Evolutionary conservation across 2,113 vertebrate species (phyloP), one percentile per base, ranked within the genome.

Genomic region (Lontra canadensis): DNA sequence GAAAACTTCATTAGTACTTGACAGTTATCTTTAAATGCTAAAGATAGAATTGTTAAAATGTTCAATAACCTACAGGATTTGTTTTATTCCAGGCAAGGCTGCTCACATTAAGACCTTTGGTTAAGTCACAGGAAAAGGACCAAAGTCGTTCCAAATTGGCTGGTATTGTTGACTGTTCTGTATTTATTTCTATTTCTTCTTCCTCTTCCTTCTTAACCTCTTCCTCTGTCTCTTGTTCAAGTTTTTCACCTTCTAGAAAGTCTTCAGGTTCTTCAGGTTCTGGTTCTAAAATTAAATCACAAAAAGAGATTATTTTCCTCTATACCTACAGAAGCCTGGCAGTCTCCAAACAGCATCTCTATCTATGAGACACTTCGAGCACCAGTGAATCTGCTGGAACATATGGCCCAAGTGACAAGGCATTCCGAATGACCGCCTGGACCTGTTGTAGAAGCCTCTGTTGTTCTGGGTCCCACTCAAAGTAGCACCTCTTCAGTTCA

Each of bases 11-110:
- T 83, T 95, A 34, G 13, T 34, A 87, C 29, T 26, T 81, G 12
- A 44, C 10, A 76, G 1, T 6, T 42, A 39, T 23, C 15, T 23
- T 61, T 61, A 26, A 61, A 26, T 39, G 2, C 9, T 71, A 76
- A 3, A 86, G 67, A 31, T 0, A 14, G 9, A 65, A 90, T 57
- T 95, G 31, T 90, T 94, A 79, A 25, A 34, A 34, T 1, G 0
- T 79, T 13, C 49, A 14, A 1, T 34, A 71, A 98, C 98, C 98
- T 98, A 99, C 99, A 42, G 98, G 98, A 93, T 99, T 99, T 10
- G 42, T 98, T 98, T 99, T 99, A 98, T 99, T 99, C 99, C 99
- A 99, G 42, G 99, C 97, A 98, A 99, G 99, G 95, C 99, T 98
- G 99, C 98, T 99, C 90, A 99, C 99, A 0, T 98, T 98, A 55